phyloP scores from a whole-genome alignment of 2,888 invertebrate genomes.

The Erebia epiphron region DNA sequence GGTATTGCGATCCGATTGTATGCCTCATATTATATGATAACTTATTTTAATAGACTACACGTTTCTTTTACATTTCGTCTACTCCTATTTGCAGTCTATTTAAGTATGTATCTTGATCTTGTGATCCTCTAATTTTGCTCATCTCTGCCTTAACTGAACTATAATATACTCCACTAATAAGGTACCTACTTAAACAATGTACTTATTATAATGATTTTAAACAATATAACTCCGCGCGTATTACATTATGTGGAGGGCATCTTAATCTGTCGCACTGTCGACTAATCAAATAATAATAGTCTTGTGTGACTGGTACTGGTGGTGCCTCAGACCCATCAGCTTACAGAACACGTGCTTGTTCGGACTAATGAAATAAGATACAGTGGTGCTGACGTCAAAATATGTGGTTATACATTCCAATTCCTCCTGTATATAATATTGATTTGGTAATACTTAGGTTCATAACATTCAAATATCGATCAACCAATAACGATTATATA shows the following conservation, averaged over 20 bases:
- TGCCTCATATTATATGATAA: too few species aligned
- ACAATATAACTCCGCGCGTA: background rate
- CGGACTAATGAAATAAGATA: slow-evolving; percentile 35
- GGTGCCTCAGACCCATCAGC: slow-evolving; percentile 44
- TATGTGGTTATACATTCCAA: slow-evolving; percentile 12
- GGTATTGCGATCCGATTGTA: too few species aligned
- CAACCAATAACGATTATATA: too few species aligned
- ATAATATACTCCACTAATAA: background rate
- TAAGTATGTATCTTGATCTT: too few species aligned
- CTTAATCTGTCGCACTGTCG: slow-evolving; percentile 35
- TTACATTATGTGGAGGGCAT: slow-evolving; percentile 29
- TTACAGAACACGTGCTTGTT: slow-evolving; percentile 56
- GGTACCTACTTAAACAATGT: background rate
- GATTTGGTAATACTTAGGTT: too few species aligned
- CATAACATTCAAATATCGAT: too few species aligned
- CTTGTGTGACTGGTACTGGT: slow-evolving; percentile 29
- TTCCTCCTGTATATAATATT: background rate
- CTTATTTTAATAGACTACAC: too few species aligned
- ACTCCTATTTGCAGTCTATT: too few species aligned
- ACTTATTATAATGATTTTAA: background rate
- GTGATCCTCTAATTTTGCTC: too few species aligned
- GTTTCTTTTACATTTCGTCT: too few species aligned
- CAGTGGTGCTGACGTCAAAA: slow-evolving; percentile 17
- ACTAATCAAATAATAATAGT: slow-evolving; percentile 44
- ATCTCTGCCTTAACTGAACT: too few species aligned